Conservation (phyloP, 1,140 invertebrate genomes). For the Spodoptera frugiperda region DNA sequence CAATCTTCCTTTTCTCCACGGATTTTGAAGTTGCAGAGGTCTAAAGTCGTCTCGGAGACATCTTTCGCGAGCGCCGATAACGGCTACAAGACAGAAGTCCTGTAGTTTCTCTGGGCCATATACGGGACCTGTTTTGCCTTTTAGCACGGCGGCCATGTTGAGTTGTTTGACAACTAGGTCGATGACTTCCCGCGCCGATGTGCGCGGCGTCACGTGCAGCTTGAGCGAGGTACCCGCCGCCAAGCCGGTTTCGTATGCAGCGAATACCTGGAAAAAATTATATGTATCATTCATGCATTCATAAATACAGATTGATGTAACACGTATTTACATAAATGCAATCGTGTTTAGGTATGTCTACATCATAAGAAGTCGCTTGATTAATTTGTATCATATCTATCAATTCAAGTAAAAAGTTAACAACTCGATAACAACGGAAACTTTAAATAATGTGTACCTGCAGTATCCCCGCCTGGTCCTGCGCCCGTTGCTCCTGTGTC, state of each 20-base stretch:
- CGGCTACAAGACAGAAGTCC: conserved; percentile 97
- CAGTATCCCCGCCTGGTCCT: conserved; percentile 77
- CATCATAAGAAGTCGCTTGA: neutral
- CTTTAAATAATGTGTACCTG: conserved; percentile 61
- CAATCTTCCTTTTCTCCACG: conserved; percentile 96
- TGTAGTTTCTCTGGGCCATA: conserved; percentile 92
- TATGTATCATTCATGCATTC: conserved; percentile 22
- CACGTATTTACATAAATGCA: neutral
- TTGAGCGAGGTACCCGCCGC: conserved; percentile 96
- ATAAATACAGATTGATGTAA: conserved; percentile 27
- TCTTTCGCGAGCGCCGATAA: conserved; percentile 96
- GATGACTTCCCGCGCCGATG: conserved; percentile 96
- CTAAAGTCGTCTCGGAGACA: conserved; percentile 97
- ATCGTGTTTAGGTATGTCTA: neutral
- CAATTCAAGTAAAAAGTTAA: neutral
- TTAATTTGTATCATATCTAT: neutral
- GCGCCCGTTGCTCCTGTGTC: conserved; percentile 58
- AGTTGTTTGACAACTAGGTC: conserved; percentile 97
- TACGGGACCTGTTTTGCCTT: conserved; percentile 94
- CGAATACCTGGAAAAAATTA: conserved; percentile 92
- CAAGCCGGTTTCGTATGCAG: conserved; percentile 97
- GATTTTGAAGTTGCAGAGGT: conserved; percentile 96
- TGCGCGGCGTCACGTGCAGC: conserved; percentile 95
- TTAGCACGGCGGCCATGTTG: conserved; percentile 96
- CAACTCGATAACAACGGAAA: neutral